Conservation (phyloP, 1,140 invertebrate species). For the Periplaneta americana region DNA sequence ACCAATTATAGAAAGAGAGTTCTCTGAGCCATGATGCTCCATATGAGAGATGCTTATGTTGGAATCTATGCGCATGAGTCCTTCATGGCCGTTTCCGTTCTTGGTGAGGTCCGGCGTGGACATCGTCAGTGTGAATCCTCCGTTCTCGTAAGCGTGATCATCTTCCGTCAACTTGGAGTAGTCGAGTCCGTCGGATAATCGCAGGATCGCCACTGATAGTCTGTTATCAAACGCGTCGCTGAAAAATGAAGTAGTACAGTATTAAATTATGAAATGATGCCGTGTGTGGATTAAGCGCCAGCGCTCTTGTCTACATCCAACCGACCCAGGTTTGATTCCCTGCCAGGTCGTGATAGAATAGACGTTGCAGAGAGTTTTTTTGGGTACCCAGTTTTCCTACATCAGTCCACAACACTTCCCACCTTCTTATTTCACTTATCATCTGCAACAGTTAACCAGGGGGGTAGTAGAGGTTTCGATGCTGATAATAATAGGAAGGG, state of each 20-base stretch:
- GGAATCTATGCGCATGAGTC: conserved; percentile 59
- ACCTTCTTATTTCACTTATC: too few relatives aligned
- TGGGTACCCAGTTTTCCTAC: too few relatives aligned
- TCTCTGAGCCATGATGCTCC: conserved; percentile 16
- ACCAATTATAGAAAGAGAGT: conserved; percentile 16
- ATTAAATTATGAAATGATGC: too few relatives aligned
- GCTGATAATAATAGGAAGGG: too few relatives aligned
- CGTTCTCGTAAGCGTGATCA: conserved; percentile 1
- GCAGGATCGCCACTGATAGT: conserved; percentile 80
- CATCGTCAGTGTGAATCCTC: not conserved
- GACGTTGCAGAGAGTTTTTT: too few relatives aligned
- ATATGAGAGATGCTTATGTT: conserved; percentile 49
- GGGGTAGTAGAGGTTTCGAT: too few relatives aligned
- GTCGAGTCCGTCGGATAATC: conserved; percentile 76
- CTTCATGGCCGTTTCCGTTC: conserved; percentile 18
- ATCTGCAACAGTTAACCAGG: too few relatives aligned
- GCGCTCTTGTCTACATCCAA: too few relatives aligned
- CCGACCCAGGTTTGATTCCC: too few relatives aligned
- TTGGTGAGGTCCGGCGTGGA: conserved; percentile 39
- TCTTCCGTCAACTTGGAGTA: conserved; percentile 49
- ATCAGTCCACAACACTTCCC: too few relatives aligned
- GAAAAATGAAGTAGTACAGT: conserved; percentile 31
- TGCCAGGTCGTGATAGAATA: too few relatives aligned
- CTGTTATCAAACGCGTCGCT: conserved; percentile 91
- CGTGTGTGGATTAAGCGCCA: too few relatives aligned